Evolutionary conservation across 2,888 invertebrate species (phyloP), one percentile per base, ranked within the genome.

Genomic region (Callyntrura guangdongensis): DNA sequence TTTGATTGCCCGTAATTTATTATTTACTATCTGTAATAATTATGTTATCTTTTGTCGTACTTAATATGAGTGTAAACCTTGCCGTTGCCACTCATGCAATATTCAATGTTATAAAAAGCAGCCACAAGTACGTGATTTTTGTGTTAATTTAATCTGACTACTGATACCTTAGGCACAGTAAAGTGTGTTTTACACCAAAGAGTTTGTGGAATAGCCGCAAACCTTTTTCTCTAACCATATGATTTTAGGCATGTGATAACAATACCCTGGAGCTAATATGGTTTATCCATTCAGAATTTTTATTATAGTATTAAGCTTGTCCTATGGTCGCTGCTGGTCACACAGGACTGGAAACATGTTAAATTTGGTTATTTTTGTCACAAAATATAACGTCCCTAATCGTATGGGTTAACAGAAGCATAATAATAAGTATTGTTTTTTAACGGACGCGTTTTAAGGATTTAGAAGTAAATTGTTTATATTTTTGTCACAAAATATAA

Each of bases 251-350:
- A 84, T 84, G 84, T 84, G 84, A 84, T 84, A 84, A 47, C 59
- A 17, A 22, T 12, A 22, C 49, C 49, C 49, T 74, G 49, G 74
- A 74, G 81, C 81, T 81, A 61, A 74, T 74, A 49, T 74, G 49
- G 11, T 22, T 49, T 49, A 47, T 74, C 22, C 47, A 74, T 74
- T 49, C 20, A 74, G 74, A 49, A 22, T 74, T 74, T 45, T 77
- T 77, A 77, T 77, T 53, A 22, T 49, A n/a, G 14, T 79, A 20
- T 25, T 56, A 49, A 9, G 74, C 14, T 36, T 49, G 17, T 72
- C 45, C 17, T 79, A 49, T 49, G 53, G 49, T 69, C 69, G n/a
- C 69, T 84, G 84, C 84, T 84, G 84, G 84, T 84, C 69, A 84
- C 67, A 69, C 49, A 49, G 56, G 84, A 67, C 67, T 84, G 17